A percentile compares a stretch with the other conserved stretches of the same genome.
Conservation (phyloP, 2,888 invertebrate species). For the Bellardia pandia region DNA sequence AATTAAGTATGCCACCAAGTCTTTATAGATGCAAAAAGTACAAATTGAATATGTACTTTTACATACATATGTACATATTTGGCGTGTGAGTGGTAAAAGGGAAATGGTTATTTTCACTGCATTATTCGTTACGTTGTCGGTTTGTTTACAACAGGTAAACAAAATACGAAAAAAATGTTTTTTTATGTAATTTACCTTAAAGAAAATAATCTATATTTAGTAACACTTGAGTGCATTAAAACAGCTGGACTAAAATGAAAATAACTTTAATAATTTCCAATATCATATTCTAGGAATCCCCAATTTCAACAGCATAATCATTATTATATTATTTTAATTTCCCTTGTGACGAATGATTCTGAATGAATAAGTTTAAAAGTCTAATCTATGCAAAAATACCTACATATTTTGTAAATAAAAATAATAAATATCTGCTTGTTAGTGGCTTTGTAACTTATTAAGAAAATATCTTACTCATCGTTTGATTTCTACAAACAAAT, state of each 20-base stretch:
- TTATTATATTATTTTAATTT: not conserved
- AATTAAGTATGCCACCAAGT: no score
- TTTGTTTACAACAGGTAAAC: constrained; percentile 53
- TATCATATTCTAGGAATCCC: not conserved
- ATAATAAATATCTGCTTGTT: not conserved
- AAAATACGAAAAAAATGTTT: constrained; percentile 18
- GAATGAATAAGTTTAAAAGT: constrained; percentile 5
- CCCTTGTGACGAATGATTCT: not conserved
- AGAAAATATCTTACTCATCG: constrained; percentile 25
- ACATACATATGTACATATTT: not conserved
- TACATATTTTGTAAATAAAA: not conserved
- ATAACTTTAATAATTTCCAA: not conserved
- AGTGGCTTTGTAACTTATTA: not conserved
- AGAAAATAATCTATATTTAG: not conserved
- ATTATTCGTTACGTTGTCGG: constrained; percentile 27
- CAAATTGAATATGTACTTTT: no score
- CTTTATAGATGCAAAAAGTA: no score
- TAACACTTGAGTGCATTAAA: not conserved
- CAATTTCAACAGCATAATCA: not conserved
- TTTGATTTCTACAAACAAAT: constrained; percentile 13
- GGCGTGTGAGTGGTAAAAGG: constrained; percentile 30
- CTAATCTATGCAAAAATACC: not conserved
- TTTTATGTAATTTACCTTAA: constrained; percentile 40
- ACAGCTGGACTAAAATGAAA: not conserved
- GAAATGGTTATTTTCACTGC: constrained; percentile 5